phyloP scores from a whole-genome alignment of 2,113 vertebrate species.

The Engraulis encrasicolus region DNA sequence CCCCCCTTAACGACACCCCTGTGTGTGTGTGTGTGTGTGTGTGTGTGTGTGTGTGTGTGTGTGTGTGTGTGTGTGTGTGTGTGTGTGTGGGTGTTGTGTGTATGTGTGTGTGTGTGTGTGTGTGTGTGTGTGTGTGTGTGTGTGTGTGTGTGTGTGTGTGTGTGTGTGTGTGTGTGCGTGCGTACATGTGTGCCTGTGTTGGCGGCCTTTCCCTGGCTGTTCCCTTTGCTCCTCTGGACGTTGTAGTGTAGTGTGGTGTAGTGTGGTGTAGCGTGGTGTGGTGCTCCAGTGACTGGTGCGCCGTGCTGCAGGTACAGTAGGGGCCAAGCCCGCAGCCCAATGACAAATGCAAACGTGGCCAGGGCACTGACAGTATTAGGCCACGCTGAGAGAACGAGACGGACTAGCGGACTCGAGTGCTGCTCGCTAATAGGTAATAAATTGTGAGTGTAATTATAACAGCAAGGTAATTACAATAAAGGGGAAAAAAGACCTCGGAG shows the following conservation, averaged over 20 bases:
- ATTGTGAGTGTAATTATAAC: slow-evolving; percentile 58
- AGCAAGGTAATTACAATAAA: slow-evolving; percentile 54
- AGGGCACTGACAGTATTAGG: slow-evolving; percentile 53
- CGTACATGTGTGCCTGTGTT: neutral
- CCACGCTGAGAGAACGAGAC: slow-evolving; percentile 39
- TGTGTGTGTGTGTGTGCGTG: neutral
- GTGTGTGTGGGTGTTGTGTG: neutral
- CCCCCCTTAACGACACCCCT: too few relatives aligned
- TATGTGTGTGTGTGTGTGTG: neutral
- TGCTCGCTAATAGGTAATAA: slow-evolving; percentile 57
- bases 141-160: too few relatives aligned
- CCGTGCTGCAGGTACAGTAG: slow-evolving; percentile 43
- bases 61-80: neutral
- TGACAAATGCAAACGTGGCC: slow-evolving; percentile 46
- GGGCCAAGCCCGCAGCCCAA: slow-evolving; percentile 21
- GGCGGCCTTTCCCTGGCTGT: slow-evolving; percentile 25
- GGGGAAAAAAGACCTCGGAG: slow-evolving; percentile 48
- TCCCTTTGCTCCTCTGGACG: too few relatives aligned
- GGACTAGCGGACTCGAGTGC: slow-evolving; percentile 41
- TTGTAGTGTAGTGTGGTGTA: too few relatives aligned
- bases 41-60: neutral
- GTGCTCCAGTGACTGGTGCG: slow-evolving; percentile 47
- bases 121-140: too few relatives aligned
- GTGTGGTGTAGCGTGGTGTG: too few relatives aligned
- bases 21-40: neutral